These are phyloP conservation scores for Steinernema scapterisci DNA, from an alignment of 2,888 invertebrate species.

Conservation along the genomic window DNA sequence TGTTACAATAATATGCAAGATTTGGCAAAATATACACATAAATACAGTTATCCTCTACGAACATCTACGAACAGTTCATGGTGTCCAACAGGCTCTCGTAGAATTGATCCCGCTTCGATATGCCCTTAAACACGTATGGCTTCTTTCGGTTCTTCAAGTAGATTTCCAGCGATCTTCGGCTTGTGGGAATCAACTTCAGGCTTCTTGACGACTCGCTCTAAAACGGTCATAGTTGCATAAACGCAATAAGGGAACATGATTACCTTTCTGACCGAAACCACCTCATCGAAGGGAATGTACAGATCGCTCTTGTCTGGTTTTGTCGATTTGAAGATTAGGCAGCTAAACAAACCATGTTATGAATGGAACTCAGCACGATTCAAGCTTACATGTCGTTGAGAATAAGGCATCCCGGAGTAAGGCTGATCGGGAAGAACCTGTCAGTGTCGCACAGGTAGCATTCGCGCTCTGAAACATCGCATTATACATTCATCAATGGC, in stretches of 20 bases:
- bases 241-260: background rate
- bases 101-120: constrained; percentile 45
- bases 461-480: constrained; percentile 51
- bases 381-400: constrained; percentile 48
- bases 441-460: constrained; percentile 61
- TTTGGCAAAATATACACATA: too few species aligned
- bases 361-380: background rate
- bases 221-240: background rate
- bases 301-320: constrained; percentile 35
- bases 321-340: constrained; percentile 52
- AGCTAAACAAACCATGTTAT: too few species aligned
- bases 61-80: too few species aligned
- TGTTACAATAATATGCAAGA: too few species aligned
- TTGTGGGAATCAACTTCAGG: constrained; percentile 50
- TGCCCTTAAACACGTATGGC: constrained; percentile 56
- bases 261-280: constrained; percentile 53
- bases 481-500: background rate
- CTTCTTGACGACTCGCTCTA: constrained; percentile 44
- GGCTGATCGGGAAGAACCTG: constrained; percentile 52
- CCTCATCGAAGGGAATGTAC: constrained; percentile 52
- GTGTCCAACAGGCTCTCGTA: constrained; percentile 38
- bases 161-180: constrained; percentile 57
- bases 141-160: constrained; percentile 46
- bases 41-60: too few species aligned
- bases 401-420: constrained; percentile 54